A percentile compares a stretch with the other conserved stretches of the same genome.
These are phyloP conservation scores for Atractosteus spatula DNA, from an alignment of 2,113 vertebrate genomes.

Conservation along the genomic window DNA sequence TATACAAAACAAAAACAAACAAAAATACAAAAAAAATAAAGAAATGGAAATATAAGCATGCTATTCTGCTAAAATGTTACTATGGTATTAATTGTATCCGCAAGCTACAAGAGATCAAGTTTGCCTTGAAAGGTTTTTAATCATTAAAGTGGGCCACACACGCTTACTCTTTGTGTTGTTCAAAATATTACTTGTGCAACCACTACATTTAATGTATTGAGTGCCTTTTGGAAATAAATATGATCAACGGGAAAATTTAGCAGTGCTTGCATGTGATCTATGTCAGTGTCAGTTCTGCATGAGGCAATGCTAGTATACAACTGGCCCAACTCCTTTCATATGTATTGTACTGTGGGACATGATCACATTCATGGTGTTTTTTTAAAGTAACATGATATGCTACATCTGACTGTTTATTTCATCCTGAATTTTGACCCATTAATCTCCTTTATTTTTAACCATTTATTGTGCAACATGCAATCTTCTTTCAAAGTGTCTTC, in stretches of 20 bases:
- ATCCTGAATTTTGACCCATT: no score
- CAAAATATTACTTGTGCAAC: constrained; percentile 43
- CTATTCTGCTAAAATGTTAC: constrained; percentile 24
- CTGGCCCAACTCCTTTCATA: no score
- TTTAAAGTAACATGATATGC: no score
- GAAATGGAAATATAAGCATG: constrained; percentile 26
- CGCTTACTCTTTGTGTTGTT: constrained; percentile 37
- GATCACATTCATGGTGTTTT: no score
- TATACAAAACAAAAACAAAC: constrained; percentile 3
- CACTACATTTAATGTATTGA: constrained; percentile 60
- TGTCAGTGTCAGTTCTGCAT: not conserved
- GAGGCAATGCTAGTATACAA: no score
- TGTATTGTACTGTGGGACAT: no score
- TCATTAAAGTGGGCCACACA: constrained; percentile 27
- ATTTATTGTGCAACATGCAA: no score
- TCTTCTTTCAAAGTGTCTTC: no score
- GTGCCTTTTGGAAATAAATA: constrained; percentile 66
- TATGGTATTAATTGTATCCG: constrained; percentile 26
- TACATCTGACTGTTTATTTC: no score
- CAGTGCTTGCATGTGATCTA: constrained; percentile 1
- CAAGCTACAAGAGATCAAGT: constrained; percentile 13
- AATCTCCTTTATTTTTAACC: no score
- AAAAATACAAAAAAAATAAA: constrained; percentile 19
- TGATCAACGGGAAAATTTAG: constrained; percentile 24
- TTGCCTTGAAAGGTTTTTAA: constrained; percentile 25